These are phyloP conservation scores for Stenolophus ochropezus DNA, from an alignment of 2,888 invertebrate species.

Conservation along the genomic window DNA sequence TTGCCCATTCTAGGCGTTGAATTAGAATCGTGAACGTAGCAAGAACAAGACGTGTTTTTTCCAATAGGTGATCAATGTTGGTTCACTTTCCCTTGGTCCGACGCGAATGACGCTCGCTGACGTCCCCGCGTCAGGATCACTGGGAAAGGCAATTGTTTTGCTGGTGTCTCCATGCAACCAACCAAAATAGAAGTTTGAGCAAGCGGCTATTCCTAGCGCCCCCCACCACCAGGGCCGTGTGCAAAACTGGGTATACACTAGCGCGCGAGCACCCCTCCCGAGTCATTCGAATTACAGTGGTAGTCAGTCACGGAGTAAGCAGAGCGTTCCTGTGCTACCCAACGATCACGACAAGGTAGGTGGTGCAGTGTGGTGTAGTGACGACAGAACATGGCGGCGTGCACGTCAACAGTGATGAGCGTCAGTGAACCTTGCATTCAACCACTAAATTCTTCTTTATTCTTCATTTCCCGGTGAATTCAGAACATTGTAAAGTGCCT, in stretches of 20 bases:
- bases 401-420: background rate
- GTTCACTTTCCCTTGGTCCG: background rate
- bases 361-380: conserved; percentile 9
- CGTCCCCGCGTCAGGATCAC: background rate
- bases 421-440: background rate
- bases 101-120: background rate
- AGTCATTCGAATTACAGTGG: conserved; percentile 78
- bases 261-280: conserved; percentile 73
- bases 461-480: too few relatives aligned
- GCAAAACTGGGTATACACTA: conserved; percentile 79
- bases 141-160: conserved; percentile 48
- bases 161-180: conserved; percentile 69
- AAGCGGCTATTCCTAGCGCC: conserved; percentile 74
- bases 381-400: background rate
- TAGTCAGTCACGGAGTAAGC: conserved; percentile 75
- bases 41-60: too few relatives aligned
- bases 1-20: too few relatives aligned
- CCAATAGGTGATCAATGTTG: too few relatives aligned
- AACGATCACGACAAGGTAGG: conserved; percentile 73
- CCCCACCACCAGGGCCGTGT: conserved; percentile 75
- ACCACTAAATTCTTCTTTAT: background rate
- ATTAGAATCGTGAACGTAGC: too few relatives aligned
- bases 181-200: conserved; percentile 75
- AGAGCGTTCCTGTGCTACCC: conserved; percentile 67
- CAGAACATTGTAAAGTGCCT: too few relatives aligned